Percentiles rank a stretch among this genome's conserved stretches.
These are phyloP conservation scores for Drosophila pectinifera DNA, from an alignment of 1,140 invertebrate species.

Conservation along the genomic window DNA sequence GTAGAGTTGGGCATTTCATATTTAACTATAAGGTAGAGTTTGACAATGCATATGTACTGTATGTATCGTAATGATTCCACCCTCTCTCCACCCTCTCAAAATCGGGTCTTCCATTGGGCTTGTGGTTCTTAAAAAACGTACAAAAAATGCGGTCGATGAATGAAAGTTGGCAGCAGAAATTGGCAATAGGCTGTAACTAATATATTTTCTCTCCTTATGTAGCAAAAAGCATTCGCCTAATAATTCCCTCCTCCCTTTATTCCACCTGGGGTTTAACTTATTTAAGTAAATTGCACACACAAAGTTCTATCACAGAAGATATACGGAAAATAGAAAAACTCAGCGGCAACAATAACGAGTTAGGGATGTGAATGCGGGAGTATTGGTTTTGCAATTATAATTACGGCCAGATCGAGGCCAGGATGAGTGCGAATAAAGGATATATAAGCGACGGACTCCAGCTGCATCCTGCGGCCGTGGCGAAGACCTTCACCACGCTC, in stretches of 20 bases:
- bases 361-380: slow-evolving; percentile 20
- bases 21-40: slow-evolving; percentile 74
- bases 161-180: slow-evolving; percentile 62
- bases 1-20: slow-evolving; percentile 69
- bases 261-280: slow-evolving; percentile 21
- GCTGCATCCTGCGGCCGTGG: slow-evolving; percentile 56
- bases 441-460: slow-evolving; percentile 28
- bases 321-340: slow-evolving; percentile 54
- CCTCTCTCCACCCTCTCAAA: slow-evolving; percentile 23
- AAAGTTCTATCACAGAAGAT: slow-evolving; percentile 80
- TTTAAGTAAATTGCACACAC: slow-evolving; percentile 68
- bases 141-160: slow-evolving; percentile 44
- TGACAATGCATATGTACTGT: slow-evolving; percentile 74
- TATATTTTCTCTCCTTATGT: slow-evolving; percentile 41
- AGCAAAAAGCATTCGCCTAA: slow-evolving; percentile 55
- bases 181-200: slow-evolving; percentile 58
- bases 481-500: slow-evolving; percentile 69
- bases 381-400: background rate
- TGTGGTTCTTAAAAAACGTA: slow-evolving; percentile 42
- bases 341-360: slow-evolving; percentile 57
- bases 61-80: slow-evolving; percentile 50
- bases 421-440: slow-evolving; percentile 24
- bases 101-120: slow-evolving; percentile 1
- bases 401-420: slow-evolving; percentile 35
- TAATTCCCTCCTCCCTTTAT: background rate